These are phyloP conservation scores for Pissodes strobi DNA, from an alignment of 1,140 invertebrate genomes.

Conservation along the genomic window DNA sequence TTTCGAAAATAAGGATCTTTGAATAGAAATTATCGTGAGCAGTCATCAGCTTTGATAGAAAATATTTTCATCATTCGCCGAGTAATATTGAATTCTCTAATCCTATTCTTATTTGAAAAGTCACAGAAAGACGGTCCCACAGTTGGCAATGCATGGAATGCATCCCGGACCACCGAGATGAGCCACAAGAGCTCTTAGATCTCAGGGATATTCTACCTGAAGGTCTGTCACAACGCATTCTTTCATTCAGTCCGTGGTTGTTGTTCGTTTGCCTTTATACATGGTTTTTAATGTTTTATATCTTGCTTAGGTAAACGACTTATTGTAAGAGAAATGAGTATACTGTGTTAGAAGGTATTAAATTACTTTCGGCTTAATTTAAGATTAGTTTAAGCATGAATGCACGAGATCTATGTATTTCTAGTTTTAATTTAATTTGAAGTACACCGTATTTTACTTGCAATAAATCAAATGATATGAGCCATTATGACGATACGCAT, in stretches of 20 bases:
- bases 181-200: constrained; percentile 15
- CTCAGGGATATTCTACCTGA: constrained; percentile 30
- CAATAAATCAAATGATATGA: too few species aligned
- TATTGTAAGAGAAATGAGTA: constrained; percentile 5
- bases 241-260: constrained; percentile 23
- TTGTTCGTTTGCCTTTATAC: constrained; percentile 14
- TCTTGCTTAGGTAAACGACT: constrained; percentile 3
- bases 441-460: too few species aligned
- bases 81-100: constrained; percentile 11
- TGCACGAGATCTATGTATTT: too few species aligned
- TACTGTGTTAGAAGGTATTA: too few species aligned
- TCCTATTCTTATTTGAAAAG: constrained; percentile 4
- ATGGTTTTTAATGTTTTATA: constrained; percentile 26
- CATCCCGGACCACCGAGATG: constrained; percentile 31
- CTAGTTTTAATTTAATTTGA: too few species aligned
- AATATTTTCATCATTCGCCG: too few species aligned
- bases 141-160: constrained; percentile 33
- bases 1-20: too few species aligned
- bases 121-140: constrained; percentile 8
- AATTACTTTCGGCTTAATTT: too few species aligned
- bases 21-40: too few species aligned
- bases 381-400: too few species aligned
- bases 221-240: constrained; percentile 30
- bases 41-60: too few species aligned
- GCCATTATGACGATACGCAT: too few species aligned